Evolutionary conservation across 2,888 invertebrate genomes (phyloP), one percentile per base, ranked within the genome.

Genomic region (Eilema depressum): DNA sequence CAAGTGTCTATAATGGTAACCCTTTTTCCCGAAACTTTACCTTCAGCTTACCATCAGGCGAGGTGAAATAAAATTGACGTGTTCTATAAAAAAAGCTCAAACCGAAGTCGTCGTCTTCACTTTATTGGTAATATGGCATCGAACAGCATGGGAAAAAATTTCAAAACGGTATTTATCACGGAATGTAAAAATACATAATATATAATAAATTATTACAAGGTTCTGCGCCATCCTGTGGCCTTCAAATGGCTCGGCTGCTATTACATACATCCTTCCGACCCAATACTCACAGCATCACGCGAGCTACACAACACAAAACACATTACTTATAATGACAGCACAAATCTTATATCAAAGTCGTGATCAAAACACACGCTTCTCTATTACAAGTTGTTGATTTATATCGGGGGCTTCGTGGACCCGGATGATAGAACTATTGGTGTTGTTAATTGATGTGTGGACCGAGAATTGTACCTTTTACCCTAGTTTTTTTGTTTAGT

Each of bases 361-460:
- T 82, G 82, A 80, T 75, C 47, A 7, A 37, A 60, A 57, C 30
- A 79, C 81, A 82, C 79, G 82, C 68, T 75, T 61, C 63, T 75
- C 61, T 66, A 62, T 73, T 68, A 76, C 66, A 28, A 76, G 68
- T n/a, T 28, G 47, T 74, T 76, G 79, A 82, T 80, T 77, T 79
- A 75, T 74, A 75, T 66, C 57, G n/a, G 25, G 61, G 59, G 30
- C 57, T 68, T 57, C 64, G 68, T 67, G 62, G 66, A 75, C 74
- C 74, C 74, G 74, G 74, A 71, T 71, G 69, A 60, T 63, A 65
- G 56, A 57, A 63, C 47, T 59, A 72, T 69, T 25, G 30, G 53
- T 26, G 37, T 64, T 64, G 57, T 64, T 59, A 59, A 70, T 63
- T 60, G 25, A 53, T 65, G 57, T 47, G 56, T 78, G 69, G 66